Evolutionary conservation across 2,888 invertebrate species (phyloP).

Genomic region (Sussaba pulchella): DNA sequence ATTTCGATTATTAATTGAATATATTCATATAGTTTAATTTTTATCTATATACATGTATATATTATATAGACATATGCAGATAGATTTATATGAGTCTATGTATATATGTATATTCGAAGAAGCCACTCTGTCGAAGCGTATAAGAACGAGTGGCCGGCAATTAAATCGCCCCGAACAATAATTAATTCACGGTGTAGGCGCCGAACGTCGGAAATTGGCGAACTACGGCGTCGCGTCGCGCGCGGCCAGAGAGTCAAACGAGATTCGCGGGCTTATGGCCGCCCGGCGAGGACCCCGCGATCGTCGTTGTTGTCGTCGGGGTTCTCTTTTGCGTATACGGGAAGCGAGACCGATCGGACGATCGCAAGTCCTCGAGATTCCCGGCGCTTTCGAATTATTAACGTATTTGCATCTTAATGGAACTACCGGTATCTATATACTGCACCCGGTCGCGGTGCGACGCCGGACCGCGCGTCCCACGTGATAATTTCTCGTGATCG

Average conservation of each 20-base stretch:
- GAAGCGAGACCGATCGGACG: constrained; percentile 61
- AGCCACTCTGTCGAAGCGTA: constrained; percentile 1
- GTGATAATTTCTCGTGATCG: constrained; percentile 75
- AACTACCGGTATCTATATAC: constrained; percentile 77
- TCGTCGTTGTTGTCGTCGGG: constrained; percentile 70
- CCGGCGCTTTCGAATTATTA: constrained; percentile 80
- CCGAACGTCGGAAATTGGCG: constrained; percentile 79
- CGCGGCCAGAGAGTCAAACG: constrained; percentile 65
- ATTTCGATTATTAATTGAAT: too few relatives aligned
- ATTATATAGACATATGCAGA: too few relatives aligned
- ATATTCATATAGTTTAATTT: too few relatives aligned
- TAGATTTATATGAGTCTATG: too few relatives aligned
- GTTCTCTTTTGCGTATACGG: constrained; percentile 65
- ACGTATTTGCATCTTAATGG: constrained; percentile 84
- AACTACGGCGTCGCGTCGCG: constrained; percentile 65
- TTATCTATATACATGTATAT: too few relatives aligned
- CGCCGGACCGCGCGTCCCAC: constrained; percentile 70
- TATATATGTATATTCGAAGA: too few relatives aligned
- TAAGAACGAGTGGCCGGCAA: constrained; percentile 75
- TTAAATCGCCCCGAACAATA: constrained; percentile 80
- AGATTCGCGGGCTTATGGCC: constrained; percentile 53
- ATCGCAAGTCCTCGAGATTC: constrained; percentile 74
- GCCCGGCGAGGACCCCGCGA: too few relatives aligned
- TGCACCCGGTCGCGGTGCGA: constrained; percentile 42
- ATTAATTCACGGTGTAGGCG: constrained; percentile 81